phyloP scores from a whole-genome alignment of 2,888 invertebrate genomes.

The Tinea trinotella region DNA sequence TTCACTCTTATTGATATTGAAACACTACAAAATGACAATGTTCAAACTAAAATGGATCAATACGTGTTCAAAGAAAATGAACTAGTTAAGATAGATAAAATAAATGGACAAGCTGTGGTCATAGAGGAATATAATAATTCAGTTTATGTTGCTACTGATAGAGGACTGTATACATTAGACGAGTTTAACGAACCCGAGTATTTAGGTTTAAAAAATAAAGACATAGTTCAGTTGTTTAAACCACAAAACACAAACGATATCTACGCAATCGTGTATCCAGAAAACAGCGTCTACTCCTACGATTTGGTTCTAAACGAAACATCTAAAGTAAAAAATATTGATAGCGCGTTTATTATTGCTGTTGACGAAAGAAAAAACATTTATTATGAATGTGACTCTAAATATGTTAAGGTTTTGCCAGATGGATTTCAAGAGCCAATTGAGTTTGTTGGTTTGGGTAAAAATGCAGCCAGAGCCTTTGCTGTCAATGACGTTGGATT shows the following conservation, averaged over 20 bases:
- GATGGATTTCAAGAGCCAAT: constrained; percentile 57
- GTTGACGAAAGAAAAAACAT: constrained; percentile 51
- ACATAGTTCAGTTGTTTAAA: constrained; percentile 56
- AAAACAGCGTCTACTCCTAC: constrained; percentile 48
- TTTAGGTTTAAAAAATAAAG: constrained; percentile 50
- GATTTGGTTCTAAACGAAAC: constrained; percentile 48
- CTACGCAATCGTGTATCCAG: constrained; percentile 50
- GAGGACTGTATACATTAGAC: constrained; percentile 46
- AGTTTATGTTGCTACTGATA: constrained; percentile 53
- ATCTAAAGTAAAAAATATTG: constrained; percentile 41
- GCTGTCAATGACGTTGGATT: constrained; percentile 36
- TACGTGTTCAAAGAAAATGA: constrained; percentile 44
- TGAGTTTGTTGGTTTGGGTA: constrained; percentile 54
- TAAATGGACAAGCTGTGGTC: constrained; percentile 55
- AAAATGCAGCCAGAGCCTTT: constrained; percentile 52
- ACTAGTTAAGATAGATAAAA: constrained; percentile 47
- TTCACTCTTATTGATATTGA: constrained; percentile 59
- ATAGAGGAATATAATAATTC: constrained; percentile 42
- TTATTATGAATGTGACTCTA: constrained; percentile 60
- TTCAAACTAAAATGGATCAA: constrained; percentile 63
- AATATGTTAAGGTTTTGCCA: constrained; percentile 53
- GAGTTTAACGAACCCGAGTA: constrained; percentile 42
- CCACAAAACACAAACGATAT: constrained; percentile 38
- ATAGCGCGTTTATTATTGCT: constrained; percentile 55
- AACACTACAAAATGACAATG: constrained; percentile 48